Percentiles rank a stretch among this genome's conserved stretches.
These are phyloP conservation scores for Mustela nigripes DNA, from an alignment of 2,113 vertebrate genomes.

Conservation along the genomic window DNA sequence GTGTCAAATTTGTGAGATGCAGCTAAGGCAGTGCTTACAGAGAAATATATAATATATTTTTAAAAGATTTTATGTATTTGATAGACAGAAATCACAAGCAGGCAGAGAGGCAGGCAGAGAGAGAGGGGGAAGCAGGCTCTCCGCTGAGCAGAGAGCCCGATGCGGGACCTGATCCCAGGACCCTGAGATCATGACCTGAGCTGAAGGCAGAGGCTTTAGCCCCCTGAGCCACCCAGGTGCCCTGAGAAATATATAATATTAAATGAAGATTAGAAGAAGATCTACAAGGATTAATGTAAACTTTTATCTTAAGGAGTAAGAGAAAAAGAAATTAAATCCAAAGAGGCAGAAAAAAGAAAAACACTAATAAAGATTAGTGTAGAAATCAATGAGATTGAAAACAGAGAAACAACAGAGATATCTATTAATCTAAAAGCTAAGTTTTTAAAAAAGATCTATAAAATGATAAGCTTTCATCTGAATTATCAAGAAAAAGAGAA, in stretches of 20 bases:
- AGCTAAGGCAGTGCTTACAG: background rate
- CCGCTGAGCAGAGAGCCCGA: no score
- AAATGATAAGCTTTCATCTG: background rate
- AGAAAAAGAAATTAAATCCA: background rate
- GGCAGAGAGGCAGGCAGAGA: no score
- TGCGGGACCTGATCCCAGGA: no score
- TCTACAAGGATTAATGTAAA: background rate
- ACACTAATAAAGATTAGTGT: background rate
- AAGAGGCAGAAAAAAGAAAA: background rate
- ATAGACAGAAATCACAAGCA: no score
- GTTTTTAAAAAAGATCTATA: background rate
- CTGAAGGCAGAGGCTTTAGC: no score
- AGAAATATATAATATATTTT: background rate
- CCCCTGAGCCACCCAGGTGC: no score
- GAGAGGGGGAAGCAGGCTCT: no score
- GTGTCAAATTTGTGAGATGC: background rate
- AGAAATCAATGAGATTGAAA: background rate
- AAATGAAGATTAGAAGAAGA: background rate
- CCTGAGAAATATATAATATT: background rate
- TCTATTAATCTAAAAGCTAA: background rate
- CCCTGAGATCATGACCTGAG: no score
- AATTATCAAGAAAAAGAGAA: background rate
- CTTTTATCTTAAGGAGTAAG: background rate
- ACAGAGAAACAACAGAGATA: background rate
- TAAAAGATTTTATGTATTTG: no score